Percentiles rank a stretch among this genome's conserved stretches.
Conservation (phyloP, 2,797 vertebrate genomes). For the Phoebastria nigripes region DNA sequence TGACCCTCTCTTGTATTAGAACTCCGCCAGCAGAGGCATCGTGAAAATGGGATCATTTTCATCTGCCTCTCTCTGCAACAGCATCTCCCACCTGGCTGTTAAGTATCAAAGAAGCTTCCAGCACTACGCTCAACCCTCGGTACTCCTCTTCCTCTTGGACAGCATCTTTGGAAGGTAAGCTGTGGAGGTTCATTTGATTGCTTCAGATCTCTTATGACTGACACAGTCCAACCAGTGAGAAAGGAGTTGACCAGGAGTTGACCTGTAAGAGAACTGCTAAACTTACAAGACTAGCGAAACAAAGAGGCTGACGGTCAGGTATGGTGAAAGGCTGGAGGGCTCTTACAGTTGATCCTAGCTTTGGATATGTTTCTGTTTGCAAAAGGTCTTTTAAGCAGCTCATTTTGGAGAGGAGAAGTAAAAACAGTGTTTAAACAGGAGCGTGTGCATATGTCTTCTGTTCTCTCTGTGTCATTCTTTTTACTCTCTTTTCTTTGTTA, state of each 20-base stretch:
- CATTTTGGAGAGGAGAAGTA: background rate
- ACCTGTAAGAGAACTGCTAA: background rate
- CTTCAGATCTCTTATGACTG: background rate
- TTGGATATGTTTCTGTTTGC: background rate
- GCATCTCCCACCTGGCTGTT: slow-evolving; percentile 52
- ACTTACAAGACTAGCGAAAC: background rate
- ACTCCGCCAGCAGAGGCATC: slow-evolving; percentile 11
- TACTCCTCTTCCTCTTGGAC: background rate
- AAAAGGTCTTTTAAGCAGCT: background rate
- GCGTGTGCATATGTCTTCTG: background rate
- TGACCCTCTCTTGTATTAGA: slow-evolving; percentile 65
- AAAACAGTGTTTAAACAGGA: background rate
- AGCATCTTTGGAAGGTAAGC: slow-evolving; percentile 66
- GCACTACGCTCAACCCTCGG: background rate
- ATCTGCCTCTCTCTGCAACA: slow-evolving; percentile 64
- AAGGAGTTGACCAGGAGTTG: background rate
- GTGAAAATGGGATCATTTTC: slow-evolving; percentile 68
- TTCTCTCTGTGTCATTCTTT: background rate
- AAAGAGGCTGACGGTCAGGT: background rate
- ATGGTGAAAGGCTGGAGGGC: background rate
- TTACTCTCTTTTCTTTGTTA: background rate
- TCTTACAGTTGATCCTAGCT: background rate
- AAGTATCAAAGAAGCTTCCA: slow-evolving; percentile 25
- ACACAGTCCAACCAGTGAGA: background rate
- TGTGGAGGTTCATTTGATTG: background rate